Evolutionary conservation across 2,113 vertebrate genomes (phyloP), one percentile per base, ranked within the genome.

Genomic region (Pomatostomus ruficeps): DNA sequence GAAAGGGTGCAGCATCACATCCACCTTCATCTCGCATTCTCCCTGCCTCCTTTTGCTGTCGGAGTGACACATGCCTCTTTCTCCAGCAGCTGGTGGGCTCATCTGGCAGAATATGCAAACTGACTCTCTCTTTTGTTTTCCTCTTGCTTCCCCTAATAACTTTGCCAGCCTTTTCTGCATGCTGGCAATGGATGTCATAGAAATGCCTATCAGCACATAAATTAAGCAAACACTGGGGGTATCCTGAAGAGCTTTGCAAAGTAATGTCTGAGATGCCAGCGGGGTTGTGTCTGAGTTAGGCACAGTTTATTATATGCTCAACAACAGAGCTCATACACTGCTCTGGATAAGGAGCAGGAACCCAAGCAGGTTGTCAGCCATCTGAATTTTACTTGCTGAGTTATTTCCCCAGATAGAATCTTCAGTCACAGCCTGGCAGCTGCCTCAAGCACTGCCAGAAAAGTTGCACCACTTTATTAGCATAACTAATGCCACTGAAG

Each of bases 371-470:
- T 88, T 96, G 86, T 54, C 1, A 73, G 77, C 88, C 91, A 86
- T 89, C 94, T 97, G 95, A 96, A 79, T 92, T 72, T 89, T 85
- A 78, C 93, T 97, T 93, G 78, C 91, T 95, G 85, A 95, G 80
- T 96, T 97, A 97, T 97, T 97, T 97, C 92, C 88, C 78, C 45
- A 92, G 81, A 93, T 45, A 91, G 54, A 96, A 78, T 96, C 81
- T 93, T 96, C 91, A 90, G 87, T 93, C 65, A 89, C 68, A 91
- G 82, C 52, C 78, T 95, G 85, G 91, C 93, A 97, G 88, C 92
- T 95, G 95, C 85, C 84, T 90, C 88, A 38, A 95, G 55, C 68
- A 58, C 62, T 85, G 79, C 89, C 83, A 97, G 91, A 74, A 91
- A 96, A 96, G 78, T 91, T 29, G 5, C 12, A 93, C 61, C 80